These are phyloP conservation scores for Hippocampus kuda DNA, from an alignment of 2,797 vertebrate genomes.

Conservation along the genomic window DNA sequence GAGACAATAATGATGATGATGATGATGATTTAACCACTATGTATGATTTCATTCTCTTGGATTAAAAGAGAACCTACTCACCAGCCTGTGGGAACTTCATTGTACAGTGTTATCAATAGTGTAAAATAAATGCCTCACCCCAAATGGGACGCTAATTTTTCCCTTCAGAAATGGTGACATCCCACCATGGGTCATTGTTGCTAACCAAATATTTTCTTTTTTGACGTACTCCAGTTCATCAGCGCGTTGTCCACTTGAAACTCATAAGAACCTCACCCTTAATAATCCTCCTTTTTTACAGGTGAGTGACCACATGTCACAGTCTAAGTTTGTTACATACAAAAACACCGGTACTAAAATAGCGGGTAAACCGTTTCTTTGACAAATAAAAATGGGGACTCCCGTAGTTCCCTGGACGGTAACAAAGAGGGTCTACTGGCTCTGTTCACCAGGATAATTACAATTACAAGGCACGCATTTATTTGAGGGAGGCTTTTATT, in stretches of 20 bases:
- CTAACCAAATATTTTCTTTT: not conserved
- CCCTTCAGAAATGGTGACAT: not conserved
- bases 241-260: too few relatives aligned
- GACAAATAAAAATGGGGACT: too few relatives aligned
- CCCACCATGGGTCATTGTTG: not conserved
- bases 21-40: constrained; percentile 53
- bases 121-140: not conserved
- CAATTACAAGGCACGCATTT: not conserved
- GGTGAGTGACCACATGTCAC: too few relatives aligned
- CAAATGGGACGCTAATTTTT: not conserved
- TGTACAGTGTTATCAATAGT: not conserved
- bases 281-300: too few relatives aligned
- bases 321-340: too few relatives aligned
- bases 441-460: too few relatives aligned
- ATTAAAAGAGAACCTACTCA: constrained; percentile 60
- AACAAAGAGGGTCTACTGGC: too few relatives aligned
- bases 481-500: not conserved
- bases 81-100: constrained; percentile 23
- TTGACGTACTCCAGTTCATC: too few relatives aligned
- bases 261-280: too few relatives aligned
- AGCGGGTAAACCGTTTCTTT: too few relatives aligned
- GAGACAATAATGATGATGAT: constrained; percentile 44
- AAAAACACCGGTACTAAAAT: too few relatives aligned
- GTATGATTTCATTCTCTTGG: constrained; percentile 62
- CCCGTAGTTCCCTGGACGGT: too few relatives aligned